Base-by-base conservation (phyloP, 53 echinoderm and acorn worm species). In the Holothuria leucospilota region DNA sequence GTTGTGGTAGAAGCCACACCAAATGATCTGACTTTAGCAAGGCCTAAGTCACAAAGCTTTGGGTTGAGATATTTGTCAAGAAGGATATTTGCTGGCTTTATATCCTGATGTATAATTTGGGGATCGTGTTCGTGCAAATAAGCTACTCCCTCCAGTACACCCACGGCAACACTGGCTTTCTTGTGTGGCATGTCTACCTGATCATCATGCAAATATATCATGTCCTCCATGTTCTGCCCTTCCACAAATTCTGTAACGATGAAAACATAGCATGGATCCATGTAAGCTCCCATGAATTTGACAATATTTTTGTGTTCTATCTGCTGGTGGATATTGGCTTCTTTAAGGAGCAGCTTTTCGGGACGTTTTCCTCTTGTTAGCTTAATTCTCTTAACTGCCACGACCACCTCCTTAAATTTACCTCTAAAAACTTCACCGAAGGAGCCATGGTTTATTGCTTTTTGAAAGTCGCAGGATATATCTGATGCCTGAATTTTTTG, bases 11-110 rank as follows among this genome's bases (percentile, higher is more conserved):
- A 87, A 64, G 87, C 87, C 51, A 77, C 79, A 87, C 87, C 49
- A 78, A 59, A 77, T 24, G 79, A 87, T 41, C 25, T 87, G 20
- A 41, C 63, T 63, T 78, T 87, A 27, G 87, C 87, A 59, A 87
- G 40, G 49, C 84, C 89, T 5, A 89, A 84, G 75, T 89, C 89
- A 84, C 89, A 89, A 21, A 89, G 56, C 75, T 84, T 89, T 2
- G 89, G 75, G 26, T 23, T 40, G n/a, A 85, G 74, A 20, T 27
- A 24, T 39, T 51, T 84, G 69, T 84, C 89, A 59, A 89, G 29
- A 26, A 89, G 84, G 59, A 89, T 89, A 39, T 89, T 89, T 40
- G 72, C 89, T 27, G 89, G 89, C 71, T 89, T 89, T 8, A 89
- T 71, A 72, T 89, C 89, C 69, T 88, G 87, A n/a, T 88, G 89